Evolutionary conservation across 1,140 invertebrate genomes (phyloP).

Genomic region (Drosophila parvula): DNA sequence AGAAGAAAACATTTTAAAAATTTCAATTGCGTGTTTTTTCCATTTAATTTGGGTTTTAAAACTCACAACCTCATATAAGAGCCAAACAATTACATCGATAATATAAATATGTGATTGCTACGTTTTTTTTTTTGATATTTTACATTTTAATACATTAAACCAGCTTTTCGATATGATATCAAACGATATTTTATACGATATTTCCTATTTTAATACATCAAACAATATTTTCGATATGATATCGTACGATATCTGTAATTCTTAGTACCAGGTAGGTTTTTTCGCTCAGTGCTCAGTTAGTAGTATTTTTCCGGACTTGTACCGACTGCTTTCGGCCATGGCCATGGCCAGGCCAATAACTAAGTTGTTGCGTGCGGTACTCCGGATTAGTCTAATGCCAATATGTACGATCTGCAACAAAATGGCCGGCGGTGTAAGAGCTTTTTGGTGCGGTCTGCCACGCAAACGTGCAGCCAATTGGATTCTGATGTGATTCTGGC

Average conservation of each 20-base stretch:
- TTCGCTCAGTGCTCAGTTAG: not conserved
- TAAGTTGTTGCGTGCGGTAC: conserved; percentile 62
- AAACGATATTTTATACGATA: too few relatives aligned
- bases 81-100: too few relatives aligned
- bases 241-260: not conserved
- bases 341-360: conserved; percentile 57
- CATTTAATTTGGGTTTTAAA: too few relatives aligned
- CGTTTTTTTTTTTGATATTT: too few relatives aligned
- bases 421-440: conserved; percentile 51
- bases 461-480: conserved; percentile 62
- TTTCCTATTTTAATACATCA: too few relatives aligned
- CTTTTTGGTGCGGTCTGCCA: conserved; percentile 53
- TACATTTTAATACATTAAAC: too few relatives aligned
- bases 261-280: not conserved
- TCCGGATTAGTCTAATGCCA: conserved; percentile 76
- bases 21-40: too few relatives aligned
- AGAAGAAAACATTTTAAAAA: too few relatives aligned
- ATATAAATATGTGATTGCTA: too few relatives aligned
- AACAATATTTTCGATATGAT: too few relatives aligned
- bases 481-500: conserved; percentile 66
- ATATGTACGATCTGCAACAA: conserved; percentile 65
- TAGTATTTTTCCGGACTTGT: not conserved
- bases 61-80: too few relatives aligned
- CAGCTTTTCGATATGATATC: too few relatives aligned
- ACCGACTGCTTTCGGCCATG: conserved; percentile 24